A percentile compares a stretch with the other conserved stretches of the same genome.
These are phyloP conservation scores for Halcyon badia DNA, from an alignment of 2,797 vertebrate species.

Conservation along the genomic window DNA sequence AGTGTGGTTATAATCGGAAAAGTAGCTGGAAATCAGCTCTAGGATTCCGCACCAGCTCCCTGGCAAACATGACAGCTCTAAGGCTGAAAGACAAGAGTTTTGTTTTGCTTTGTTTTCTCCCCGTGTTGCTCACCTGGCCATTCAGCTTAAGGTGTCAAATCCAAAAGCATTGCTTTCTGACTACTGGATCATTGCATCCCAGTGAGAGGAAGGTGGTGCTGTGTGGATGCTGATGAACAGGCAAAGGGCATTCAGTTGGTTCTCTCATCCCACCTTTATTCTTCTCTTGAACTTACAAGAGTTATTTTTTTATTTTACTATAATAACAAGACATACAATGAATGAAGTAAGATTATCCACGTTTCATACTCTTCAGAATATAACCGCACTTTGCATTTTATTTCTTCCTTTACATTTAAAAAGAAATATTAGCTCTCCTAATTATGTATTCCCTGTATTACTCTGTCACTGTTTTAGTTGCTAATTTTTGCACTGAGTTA, in stretches of 20 bases:
- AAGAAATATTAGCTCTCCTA: not conserved
- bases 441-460: not conserved
- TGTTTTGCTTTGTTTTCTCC: not conserved
- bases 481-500: slow-evolving; percentile 23
- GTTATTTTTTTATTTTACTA: not conserved
- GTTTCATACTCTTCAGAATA: slow-evolving; percentile 51
- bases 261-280: not conserved
- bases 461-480: not conserved
- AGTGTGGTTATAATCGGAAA: slow-evolving; percentile 66
- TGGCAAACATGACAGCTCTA: not conserved
- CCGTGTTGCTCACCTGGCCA: not conserved
- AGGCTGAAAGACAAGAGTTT: not conserved
- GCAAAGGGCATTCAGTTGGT: not conserved
- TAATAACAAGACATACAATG: not conserved
- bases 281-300: not conserved
- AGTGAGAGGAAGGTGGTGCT: not conserved
- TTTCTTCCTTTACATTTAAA: not conserved
- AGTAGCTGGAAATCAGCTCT: not conserved
- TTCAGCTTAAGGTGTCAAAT: not conserved
- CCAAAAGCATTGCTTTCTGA: not conserved
- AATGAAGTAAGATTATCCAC: not conserved
- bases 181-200: not conserved
- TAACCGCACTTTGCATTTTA: slow-evolving; percentile 44
- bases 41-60: not conserved
- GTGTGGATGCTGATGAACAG: not conserved